A percentile compares a stretch with the other conserved stretches of the same genome.
phyloP scores from a whole-genome alignment of 2,797 vertebrate species.

The Nothura maculosa region DNA sequence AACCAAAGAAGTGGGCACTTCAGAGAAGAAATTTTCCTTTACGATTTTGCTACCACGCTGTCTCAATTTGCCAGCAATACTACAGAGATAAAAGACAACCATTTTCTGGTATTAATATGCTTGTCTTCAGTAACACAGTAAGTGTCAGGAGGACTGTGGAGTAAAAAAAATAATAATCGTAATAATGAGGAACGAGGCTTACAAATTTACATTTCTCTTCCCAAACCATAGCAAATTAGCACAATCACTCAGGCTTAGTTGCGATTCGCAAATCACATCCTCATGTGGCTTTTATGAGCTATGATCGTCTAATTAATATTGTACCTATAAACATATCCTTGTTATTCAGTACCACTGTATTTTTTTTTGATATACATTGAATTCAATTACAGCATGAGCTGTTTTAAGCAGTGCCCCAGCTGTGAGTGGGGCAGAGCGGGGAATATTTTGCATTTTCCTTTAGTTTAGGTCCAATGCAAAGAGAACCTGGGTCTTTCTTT shows the following conservation, averaged over 20 bases:
- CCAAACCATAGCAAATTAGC: conserved; percentile 63
- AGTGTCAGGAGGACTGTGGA: conserved; percentile 2
- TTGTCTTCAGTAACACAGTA: conserved; percentile 26
- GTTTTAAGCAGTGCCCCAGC: not conserved
- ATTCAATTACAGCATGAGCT: conserved; percentile 63
- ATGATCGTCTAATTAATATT: conserved; percentile 77
- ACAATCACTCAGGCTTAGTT: conserved; percentile 55
- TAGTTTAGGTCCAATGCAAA: not conserved
- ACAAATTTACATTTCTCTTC: conserved; percentile 53
- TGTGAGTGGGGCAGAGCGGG: not conserved
- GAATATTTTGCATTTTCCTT: not conserved
- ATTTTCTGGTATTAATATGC: conserved; percentile 10
- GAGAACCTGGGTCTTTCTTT: not conserved
- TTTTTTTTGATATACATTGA: conserved; percentile 52
- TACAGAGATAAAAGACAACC: conserved; percentile 50
- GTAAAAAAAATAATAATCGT: conserved; percentile 4
- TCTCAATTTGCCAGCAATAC: conserved; percentile 47
- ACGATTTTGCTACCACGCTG: not conserved
- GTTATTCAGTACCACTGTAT: conserved; percentile 51
- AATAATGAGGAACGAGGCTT: conserved; percentile 41
- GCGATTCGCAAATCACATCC: conserved; percentile 70
- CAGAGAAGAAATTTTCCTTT: conserved; percentile 44
- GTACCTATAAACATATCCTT: conserved; percentile 61
- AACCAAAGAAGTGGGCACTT: conserved; percentile 64
- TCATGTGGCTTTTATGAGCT: conserved; percentile 57